Percentiles rank a stretch among this genome's conserved stretches.
phyloP scores from a whole-genome alignment of 2,797 vertebrate genomes.

The Syngnathus rostellatus region DNA sequence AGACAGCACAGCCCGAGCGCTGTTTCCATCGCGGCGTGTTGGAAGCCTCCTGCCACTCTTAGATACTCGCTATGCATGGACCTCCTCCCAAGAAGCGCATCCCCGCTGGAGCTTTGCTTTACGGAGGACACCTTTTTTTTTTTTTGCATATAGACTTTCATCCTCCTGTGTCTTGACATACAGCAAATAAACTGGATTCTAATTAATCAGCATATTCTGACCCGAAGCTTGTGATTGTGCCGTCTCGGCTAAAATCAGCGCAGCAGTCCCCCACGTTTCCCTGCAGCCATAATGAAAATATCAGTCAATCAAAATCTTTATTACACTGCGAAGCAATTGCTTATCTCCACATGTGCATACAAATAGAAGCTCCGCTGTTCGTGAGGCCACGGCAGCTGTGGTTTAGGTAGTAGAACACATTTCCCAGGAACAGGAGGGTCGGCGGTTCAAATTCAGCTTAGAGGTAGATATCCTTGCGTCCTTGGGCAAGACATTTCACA shows the following conservation, averaged over 20 bases:
- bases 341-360: slow-evolving; percentile 52
- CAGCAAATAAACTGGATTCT: slow-evolving; percentile 59
- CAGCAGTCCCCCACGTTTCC: slow-evolving; percentile 59
- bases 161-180: slow-evolving; percentile 1
- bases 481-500: too few relatives aligned
- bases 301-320: slow-evolving; percentile 66
- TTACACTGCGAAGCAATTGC: slow-evolving; percentile 50
- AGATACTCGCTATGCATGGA: slow-evolving; percentile 59
- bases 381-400: too few relatives aligned
- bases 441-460: too few relatives aligned
- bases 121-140: neutral
- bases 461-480: too few relatives aligned
- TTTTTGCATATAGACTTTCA: neutral
- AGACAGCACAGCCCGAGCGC: slow-evolving; percentile 82
- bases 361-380: slow-evolving; percentile 40
- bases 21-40: slow-evolving; percentile 80
- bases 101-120: neutral
- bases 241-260: slow-evolving; percentile 56
- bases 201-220: slow-evolving; percentile 70
- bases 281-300: slow-evolving; percentile 69
- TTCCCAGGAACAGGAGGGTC: too few relatives aligned
- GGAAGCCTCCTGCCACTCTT: slow-evolving; percentile 46
- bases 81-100: slow-evolving; percentile 49
- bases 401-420: too few relatives aligned
- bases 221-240: slow-evolving; percentile 61